These are phyloP conservation scores for Hylia prasina DNA, from an alignment of 2,113 vertebrate genomes.

Conservation along the genomic window DNA sequence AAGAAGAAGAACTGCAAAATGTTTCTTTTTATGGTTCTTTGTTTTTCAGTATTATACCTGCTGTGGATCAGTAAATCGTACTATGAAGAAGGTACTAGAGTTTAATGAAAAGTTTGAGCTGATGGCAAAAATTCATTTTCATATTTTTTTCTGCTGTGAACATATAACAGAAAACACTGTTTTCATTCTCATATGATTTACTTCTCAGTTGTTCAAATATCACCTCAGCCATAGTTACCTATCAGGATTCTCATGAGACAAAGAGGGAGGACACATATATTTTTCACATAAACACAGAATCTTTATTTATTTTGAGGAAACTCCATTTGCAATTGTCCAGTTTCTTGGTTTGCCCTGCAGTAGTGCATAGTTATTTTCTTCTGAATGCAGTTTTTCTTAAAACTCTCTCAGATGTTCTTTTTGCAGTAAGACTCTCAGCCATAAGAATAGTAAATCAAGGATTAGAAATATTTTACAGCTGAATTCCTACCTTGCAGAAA, in stretches of 20 bases:
- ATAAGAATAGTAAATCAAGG: neutral
- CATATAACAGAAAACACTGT: neutral
- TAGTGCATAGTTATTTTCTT: neutral
- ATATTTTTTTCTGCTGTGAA: neutral
- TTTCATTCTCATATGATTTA: neutral
- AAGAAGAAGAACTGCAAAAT: neutral
- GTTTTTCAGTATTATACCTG: neutral
- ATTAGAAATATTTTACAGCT: neutral
- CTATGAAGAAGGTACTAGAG: neutral
- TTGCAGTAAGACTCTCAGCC: neutral
- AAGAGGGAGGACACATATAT: neutral
- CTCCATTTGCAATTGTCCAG: neutral
- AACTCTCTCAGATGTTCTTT: neutral
- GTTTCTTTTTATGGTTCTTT: rapidly evolving
- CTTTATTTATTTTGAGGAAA: neutral
- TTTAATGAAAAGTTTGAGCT: neutral
- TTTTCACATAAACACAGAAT: neutral
- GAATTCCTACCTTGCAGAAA: neutral
- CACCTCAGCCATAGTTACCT: neutral
- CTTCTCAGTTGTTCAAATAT: neutral
- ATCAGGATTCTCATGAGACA: neutral
- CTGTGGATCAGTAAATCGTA: neutral
- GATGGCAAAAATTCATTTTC: neutral
- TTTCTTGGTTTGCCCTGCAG: neutral
- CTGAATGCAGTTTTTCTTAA: neutral